A percentile compares a stretch with the other conserved stretches of the same genome.
Evolutionary conservation across 2,797 vertebrate genomes (phyloP).

Genomic region (Hemibagrus guttatus): DNA sequence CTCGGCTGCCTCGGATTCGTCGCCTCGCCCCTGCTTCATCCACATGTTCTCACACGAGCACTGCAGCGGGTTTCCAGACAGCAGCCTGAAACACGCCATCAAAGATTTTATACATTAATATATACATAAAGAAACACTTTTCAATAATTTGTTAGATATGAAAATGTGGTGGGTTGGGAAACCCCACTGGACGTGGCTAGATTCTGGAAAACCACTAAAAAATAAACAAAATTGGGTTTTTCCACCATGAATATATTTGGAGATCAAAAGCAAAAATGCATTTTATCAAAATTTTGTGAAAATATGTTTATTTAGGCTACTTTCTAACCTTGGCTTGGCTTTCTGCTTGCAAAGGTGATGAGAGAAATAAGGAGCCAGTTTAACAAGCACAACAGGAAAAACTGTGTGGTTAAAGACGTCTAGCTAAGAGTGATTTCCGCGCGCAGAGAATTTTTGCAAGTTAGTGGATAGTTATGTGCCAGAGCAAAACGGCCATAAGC

Average conservation of each 20-base stretch:
- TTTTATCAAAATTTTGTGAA: not conserved
- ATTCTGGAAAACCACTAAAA: not conserved
- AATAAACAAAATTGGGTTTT: not conserved
- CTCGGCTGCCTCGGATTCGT: conserved; percentile 83
- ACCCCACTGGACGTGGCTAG: not conserved
- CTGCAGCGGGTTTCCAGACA: conserved; percentile 89
- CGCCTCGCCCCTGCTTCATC: conserved; percentile 90
- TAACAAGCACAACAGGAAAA: not conserved
- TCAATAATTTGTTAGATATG: not conserved
- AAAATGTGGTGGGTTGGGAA: not conserved
- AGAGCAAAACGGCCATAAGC: not conserved
- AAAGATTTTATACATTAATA: not conserved
- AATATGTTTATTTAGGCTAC: not conserved
- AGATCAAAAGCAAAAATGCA: not conserved
- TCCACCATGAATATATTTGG: not conserved
- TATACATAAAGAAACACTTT: not conserved
- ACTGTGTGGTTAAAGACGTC: not conserved
- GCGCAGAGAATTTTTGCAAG: not conserved
- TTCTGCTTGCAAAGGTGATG: not conserved
- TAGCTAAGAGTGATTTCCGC: not conserved
- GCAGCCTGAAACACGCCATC: conserved; percentile 70
- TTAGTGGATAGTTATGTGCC: not conserved
- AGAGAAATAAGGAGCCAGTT: not conserved
- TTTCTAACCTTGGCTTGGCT: conserved; percentile 2
- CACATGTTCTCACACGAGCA: conserved; percentile 97